Evolutionary conservation across 2,888 invertebrate genomes (phyloP).

Genomic region (Philonicus albiceps): DNA sequence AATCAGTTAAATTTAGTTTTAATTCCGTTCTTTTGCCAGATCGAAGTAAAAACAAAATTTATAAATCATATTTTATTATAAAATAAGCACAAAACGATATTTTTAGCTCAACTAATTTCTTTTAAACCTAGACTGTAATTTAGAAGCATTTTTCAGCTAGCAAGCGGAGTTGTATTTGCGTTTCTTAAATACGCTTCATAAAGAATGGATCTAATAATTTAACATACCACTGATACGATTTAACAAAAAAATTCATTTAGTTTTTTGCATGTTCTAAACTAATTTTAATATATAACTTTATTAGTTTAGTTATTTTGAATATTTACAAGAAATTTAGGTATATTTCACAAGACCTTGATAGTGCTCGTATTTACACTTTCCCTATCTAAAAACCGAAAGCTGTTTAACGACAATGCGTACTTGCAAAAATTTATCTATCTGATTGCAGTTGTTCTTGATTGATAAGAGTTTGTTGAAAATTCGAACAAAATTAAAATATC

Average conservation of each 20-base stretch:
- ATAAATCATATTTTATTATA: too few relatives aligned
- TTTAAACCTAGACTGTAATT: too few relatives aligned
- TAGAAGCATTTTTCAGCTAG: too few relatives aligned
- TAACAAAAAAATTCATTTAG: background rate
- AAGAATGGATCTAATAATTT: too few relatives aligned
- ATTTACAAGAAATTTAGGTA: background rate
- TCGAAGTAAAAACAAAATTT: too few relatives aligned
- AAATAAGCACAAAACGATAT: too few relatives aligned
- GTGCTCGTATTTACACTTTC: background rate
- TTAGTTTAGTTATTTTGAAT: background rate
- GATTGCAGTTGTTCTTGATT: background rate
- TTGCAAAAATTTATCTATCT: background rate
- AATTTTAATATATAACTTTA: background rate
- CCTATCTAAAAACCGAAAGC: background rate
- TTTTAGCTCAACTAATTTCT: too few relatives aligned
- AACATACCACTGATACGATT: background rate
- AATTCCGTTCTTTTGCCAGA: too few relatives aligned
- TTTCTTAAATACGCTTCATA: too few relatives aligned
- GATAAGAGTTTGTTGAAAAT: background rate
- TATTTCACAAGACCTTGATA: background rate
- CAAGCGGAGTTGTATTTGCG: too few relatives aligned
- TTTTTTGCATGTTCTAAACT: too few relatives aligned
- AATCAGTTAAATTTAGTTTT: too few relatives aligned
- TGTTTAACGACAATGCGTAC: background rate
- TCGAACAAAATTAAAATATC: background rate